Evolutionary conservation across 1,140 invertebrate species (phyloP), one percentile per base, ranked within the genome.

Genomic region (Hypsibius dujardini): DNA sequence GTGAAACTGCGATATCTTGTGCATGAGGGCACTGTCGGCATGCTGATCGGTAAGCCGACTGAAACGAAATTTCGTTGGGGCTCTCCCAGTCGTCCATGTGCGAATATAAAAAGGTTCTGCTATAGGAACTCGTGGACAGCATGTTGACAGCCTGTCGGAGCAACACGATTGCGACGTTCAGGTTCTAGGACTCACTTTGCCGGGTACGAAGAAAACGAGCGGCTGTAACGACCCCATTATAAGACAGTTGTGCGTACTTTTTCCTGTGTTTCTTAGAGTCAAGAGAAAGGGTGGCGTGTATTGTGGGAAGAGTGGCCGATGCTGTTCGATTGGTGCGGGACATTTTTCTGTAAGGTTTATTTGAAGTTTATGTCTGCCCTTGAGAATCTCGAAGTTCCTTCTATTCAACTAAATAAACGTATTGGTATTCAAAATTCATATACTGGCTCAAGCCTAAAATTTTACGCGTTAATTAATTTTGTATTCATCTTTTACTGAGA

Each of bases 91-190:
- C 28, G 28, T 28, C 28, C 28, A 28, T 28, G 28, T 28, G 28
- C 28, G 28, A 28, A 28, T 28, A 28, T 28, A 28, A 28, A 28
- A 28, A 28, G 28, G 28, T 28, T 28, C 28, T 28, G 28, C 28
- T 28, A 28, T 28, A 28, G 28, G 28, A 28, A n/a, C n/a, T 56
- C 50, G 50, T 12, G 50, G 50, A n/a, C n/a, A 7, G 7, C 50
- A 56, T 7, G 50, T 56, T n/a, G 50, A 56, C 50, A 56, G n/a
- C 50, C n/a, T 56, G 50, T 56, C 50, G 50, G 7, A 12, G 7
- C 50, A 56, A 56, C 50, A 56, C n/a, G 50, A 56, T 56, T 56
- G 50, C n/a, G 50, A 56, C n/a, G n/a, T 56, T n/a, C 50, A 56
- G 50, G n/a, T 56, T n/a, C n/a, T 56, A 7, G 50, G 50, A 56